Evolutionary conservation across 2,888 invertebrate species (phyloP).

Genomic region (Oxyteleia sp.): DNA sequence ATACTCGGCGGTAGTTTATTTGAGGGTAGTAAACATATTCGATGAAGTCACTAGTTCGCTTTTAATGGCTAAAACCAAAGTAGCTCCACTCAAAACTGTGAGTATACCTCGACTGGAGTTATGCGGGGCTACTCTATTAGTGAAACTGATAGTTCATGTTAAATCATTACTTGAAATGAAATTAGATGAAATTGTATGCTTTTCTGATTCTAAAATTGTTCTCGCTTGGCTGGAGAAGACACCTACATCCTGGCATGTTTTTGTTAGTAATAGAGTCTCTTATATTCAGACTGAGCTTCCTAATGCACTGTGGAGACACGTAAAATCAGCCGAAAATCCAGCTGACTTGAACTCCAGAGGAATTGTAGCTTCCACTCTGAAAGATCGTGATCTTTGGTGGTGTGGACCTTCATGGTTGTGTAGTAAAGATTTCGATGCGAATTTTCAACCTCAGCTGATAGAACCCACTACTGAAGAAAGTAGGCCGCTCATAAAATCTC

Average conservation of each 20-base stretch:
- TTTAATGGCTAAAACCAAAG: not conserved
- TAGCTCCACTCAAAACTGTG: not conserved
- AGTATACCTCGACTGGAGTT: not conserved
- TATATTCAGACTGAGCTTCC: not conserved
- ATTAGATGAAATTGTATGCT: not conserved
- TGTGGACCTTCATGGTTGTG: not conserved
- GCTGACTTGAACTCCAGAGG: not conserved
- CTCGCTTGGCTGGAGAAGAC: not conserved
- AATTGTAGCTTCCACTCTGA: not conserved
- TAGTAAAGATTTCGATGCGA: no score
- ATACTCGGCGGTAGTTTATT: not conserved
- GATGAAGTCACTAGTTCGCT: not conserved
- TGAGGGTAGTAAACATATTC: not conserved
- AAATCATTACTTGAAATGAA: not conserved
- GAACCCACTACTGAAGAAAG: not conserved
- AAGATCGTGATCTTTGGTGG: not conserved
- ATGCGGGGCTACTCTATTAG: not conserved
- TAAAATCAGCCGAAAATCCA: not conserved
- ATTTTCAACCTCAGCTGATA: not conserved
- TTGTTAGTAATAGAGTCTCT: not conserved
- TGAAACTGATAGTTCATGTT: not conserved
- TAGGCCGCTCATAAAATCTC: no score
- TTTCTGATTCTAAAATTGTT: not conserved
- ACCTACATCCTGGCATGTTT: not conserved
- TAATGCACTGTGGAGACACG: not conserved